phyloP scores from a whole-genome alignment of 2,888 invertebrate species.

The Scelioninae gen. 2 region DNA sequence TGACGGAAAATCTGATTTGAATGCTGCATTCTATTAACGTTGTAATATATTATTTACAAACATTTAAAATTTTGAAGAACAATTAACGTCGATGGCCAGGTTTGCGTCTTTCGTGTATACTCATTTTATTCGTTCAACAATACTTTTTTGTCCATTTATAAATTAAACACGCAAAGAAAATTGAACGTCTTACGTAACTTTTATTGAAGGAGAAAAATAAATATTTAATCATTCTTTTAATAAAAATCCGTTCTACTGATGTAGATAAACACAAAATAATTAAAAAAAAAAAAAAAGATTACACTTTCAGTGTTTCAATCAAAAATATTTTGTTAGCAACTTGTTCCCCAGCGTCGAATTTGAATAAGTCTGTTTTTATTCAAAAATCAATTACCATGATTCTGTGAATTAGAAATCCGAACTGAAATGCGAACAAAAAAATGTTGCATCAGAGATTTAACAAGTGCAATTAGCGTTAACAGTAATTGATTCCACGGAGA shows the following conservation, averaged over 20 bases:
- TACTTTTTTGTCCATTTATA: slow-evolving; percentile 7
- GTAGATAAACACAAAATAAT: neutral
- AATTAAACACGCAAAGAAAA: slow-evolving; percentile 1
- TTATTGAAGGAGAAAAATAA: neutral
- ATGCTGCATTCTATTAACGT: too few relatives aligned
- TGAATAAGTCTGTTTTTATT: neutral
- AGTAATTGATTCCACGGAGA: slow-evolving; percentile 36
- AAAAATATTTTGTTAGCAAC: neutral
- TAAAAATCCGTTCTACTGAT: neutral
- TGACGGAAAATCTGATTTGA: too few relatives aligned
- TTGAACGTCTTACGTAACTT: neutral
- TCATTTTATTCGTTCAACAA: neutral
- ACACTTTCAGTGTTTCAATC: neutral
- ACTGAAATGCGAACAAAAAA: slow-evolving; percentile 23
- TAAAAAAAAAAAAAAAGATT: neutral
- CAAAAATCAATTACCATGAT: slow-evolving; percentile 1
- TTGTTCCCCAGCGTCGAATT: too few relatives aligned
- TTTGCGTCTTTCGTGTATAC: neutral
- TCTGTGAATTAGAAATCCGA: slow-evolving; percentile 3
- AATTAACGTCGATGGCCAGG: slow-evolving; percentile 3
- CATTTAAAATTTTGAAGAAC: slow-evolving; percentile 9
- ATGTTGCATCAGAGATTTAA: slow-evolving; percentile 18
- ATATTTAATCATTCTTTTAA: neutral
- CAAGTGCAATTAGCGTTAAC: slow-evolving; percentile 29
- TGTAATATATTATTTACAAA: neutral